A percentile compares a stretch with the other conserved stretches of the same genome.
Evolutionary conservation across 1,140 invertebrate species (phyloP).

Genomic region (Cecropterus lyciades): DNA sequence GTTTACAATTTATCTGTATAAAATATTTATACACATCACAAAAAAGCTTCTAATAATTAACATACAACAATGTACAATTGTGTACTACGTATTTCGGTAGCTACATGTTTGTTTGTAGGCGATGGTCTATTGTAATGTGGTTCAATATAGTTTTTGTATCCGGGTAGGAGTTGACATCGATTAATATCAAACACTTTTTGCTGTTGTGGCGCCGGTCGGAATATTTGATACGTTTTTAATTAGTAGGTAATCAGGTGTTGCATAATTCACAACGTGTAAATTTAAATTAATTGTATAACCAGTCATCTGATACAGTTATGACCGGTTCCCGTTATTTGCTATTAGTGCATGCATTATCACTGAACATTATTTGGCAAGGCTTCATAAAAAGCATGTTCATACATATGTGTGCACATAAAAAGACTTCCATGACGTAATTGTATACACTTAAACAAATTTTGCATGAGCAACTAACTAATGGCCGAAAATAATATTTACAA

Average conservation of each 20-base stretch:
- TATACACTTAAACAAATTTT: too few relatives aligned
- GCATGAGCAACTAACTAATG: too few relatives aligned
- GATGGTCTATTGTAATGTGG: constrained; percentile 40
- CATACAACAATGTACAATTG: neutral
- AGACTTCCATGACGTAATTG: too few relatives aligned
- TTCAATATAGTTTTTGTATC: constrained; percentile 29
- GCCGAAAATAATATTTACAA: too few relatives aligned
- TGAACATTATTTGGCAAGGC: too few relatives aligned
- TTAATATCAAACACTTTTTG: constrained; percentile 11
- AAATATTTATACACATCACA: too few relatives aligned
- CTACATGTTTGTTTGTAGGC: constrained; percentile 39
- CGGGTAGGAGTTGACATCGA: constrained; percentile 4
- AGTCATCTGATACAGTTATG: constrained; percentile 1
- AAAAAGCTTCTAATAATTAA: too few relatives aligned
- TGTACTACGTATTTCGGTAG: constrained; percentile 37
- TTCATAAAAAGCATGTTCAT: too few relatives aligned
- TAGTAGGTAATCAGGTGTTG: constrained; percentile 1
- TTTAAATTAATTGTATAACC: neutral
- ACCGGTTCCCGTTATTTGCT: neutral
- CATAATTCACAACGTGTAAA: neutral
- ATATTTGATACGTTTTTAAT: constrained; percentile 6
- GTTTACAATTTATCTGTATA: too few relatives aligned
- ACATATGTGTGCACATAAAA: too few relatives aligned
- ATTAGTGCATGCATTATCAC: neutral
- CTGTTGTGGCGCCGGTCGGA: neutral